Base-by-base conservation (phyloP, 2,888 invertebrate genomes). In the Nymphalis polychloros region DNA sequence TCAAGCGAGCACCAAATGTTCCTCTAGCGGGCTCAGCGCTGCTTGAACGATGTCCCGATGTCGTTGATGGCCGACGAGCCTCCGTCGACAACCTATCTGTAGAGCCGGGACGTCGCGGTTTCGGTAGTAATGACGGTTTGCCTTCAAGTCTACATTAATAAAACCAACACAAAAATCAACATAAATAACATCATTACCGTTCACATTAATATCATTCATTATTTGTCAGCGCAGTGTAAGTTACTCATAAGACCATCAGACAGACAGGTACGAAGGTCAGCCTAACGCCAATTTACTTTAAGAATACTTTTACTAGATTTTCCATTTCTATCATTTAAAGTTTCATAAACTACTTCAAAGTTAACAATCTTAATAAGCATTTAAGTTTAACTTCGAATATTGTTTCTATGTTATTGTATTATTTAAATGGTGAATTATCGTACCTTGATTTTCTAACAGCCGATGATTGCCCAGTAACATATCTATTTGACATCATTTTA, bases 61-160 rank as follows among this genome's bases (percentile, higher is more conserved):
- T 74, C 35, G 80, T 78, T 59, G 88, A 90, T 0, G 90, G 88
- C 13, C 89, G 75, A 0, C 86, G 84, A 0, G 83, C 79, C 63
- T 92, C 92, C 2, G 77, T 77, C 0, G 92, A 91, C 3, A 85
- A 72, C 0, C 91, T 85, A 72, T 92, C 92, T 0, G 81, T 87
- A 1, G 92, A 92, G 5, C 84, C 86, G 1, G 84, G 84, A 0
- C 87, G 84, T 0, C 86, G 84, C 0, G 87, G 88, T 73, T 87
- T 87, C 1, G 91, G 92, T 50, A 92, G 75, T 73, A 91, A 70
- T 0, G 92, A 92, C 0, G 83, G 87, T 69, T 84, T 89, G 50
- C 84, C 84, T 73, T 91, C 90, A 50, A 85, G 64, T 69, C 88
- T 88, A 63, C 10, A 70, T 61, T 13, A 46, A 41, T 8, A 46